These are phyloP conservation scores for Orcinus orca DNA, from an alignment of 2,113 vertebrate genomes.

Conservation along the genomic window DNA sequence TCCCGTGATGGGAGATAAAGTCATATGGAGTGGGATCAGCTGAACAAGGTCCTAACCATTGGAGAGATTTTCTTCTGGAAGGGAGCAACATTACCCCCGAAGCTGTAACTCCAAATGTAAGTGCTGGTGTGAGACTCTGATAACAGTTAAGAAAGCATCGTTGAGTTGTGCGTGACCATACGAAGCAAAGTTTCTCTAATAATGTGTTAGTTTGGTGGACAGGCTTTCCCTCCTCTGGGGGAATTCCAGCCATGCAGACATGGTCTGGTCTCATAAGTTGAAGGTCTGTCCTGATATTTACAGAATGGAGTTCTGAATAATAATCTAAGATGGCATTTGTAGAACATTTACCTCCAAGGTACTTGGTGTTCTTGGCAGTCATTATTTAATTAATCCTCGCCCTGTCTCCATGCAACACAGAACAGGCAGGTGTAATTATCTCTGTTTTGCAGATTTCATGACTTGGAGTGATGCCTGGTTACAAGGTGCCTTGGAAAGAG, in stretches of 20 bases:
- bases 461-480: constrained; percentile 62
- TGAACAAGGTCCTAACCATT: neutral
- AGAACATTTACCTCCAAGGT: constrained; percentile 66
- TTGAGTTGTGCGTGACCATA: neutral
- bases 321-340: constrained; percentile 66
- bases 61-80: neutral
- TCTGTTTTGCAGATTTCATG: constrained; percentile 56
- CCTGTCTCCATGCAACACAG: constrained; percentile 40
- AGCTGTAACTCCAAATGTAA: neutral
- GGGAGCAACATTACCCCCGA: neutral
- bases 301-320: constrained; percentile 68
- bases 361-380: constrained; percentile 62
- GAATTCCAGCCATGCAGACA: constrained; percentile 24
- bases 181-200: neutral
- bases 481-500: constrained; percentile 49
- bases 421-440: constrained; percentile 70
- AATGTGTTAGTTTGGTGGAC: neutral
- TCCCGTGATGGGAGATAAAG: neutral
- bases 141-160: neutral
- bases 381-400: constrained; percentile 74
- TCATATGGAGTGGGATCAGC: neutral
- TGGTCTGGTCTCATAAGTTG: constrained; percentile 41
- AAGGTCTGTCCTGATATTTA: constrained; percentile 70
- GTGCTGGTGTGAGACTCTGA: neutral
- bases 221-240: neutral